These are phyloP conservation scores for Cynocephalus volans DNA, from an alignment of 2,113 vertebrate species.

Conservation along the genomic window DNA sequence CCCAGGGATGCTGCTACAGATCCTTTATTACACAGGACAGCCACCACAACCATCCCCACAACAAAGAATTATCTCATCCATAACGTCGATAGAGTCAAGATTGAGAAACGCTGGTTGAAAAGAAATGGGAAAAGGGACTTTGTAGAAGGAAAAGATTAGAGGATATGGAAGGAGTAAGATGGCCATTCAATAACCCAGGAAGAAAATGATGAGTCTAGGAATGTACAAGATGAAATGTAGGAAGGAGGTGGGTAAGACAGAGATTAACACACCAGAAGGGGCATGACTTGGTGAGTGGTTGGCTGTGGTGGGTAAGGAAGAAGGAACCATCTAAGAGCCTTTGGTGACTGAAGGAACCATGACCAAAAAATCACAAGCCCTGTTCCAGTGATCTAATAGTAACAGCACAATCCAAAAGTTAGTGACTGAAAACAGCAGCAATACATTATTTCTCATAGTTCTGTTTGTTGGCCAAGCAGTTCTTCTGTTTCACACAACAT, in stretches of 20 bases:
- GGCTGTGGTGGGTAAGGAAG: neutral
- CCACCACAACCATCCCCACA: neutral
- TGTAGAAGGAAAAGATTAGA: neutral
- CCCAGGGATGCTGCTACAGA: fast-evolving
- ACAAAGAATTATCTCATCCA: too few relatives aligned
- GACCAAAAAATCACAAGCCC: neutral
- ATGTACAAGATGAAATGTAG: neutral
- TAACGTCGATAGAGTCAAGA: neutral
- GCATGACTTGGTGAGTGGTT: neutral
- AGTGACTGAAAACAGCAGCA: neutral
- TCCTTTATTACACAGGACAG: fast-evolving
- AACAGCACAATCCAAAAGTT: neutral
- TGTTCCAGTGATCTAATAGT: neutral
- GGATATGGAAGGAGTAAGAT: neutral
- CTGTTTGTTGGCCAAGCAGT: neutral
- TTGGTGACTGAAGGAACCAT: neutral
- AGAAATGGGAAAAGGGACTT: neutral
- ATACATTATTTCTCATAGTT: neutral
- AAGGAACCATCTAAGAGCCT: neutral
- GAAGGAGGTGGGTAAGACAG: neutral
- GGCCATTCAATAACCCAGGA: neutral
- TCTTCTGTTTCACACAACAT: neutral
- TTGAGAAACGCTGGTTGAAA: neutral
- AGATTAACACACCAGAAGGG: neutral
- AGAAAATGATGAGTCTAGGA: neutral